phyloP scores from a whole-genome alignment of 2,888 invertebrate genomes.

The Endomychus coccineus region DNA sequence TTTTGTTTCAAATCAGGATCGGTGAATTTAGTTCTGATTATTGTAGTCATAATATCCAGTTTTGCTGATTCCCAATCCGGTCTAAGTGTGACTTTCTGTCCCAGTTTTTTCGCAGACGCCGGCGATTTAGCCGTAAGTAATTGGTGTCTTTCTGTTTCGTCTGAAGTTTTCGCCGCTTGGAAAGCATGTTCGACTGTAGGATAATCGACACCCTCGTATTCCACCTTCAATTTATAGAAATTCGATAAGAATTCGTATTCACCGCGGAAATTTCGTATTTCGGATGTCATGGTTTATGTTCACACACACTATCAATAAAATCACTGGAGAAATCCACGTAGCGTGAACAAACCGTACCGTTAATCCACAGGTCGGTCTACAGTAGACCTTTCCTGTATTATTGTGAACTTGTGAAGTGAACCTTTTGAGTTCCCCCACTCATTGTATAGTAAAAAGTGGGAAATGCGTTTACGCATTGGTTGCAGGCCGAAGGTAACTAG shows the following conservation, averaged over 20 bases:
- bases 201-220: slow-evolving; percentile 10
- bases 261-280: slow-evolving; percentile 8
- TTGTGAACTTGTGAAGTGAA: too few relatives aligned
- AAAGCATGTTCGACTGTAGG: slow-evolving; percentile 15
- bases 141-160: slow-evolving; percentile 2
- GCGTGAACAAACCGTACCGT: too few relatives aligned
- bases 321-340: too few relatives aligned
- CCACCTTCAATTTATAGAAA: slow-evolving; percentile 9
- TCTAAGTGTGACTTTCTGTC: slow-evolving; percentile 8
- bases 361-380: too few relatives aligned
- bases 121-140: slow-evolving; percentile 5
- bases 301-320: too few relatives aligned
- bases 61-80: slow-evolving; percentile 14
- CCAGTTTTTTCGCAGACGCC: slow-evolving; percentile 6
- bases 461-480: too few relatives aligned
- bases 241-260: slow-evolving; percentile 11
- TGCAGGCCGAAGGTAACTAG: too few relatives aligned
- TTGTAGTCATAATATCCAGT: slow-evolving; percentile 8
- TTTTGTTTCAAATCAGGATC: slow-evolving; percentile 3
- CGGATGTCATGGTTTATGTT: too few relatives aligned
- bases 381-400: too few relatives aligned
- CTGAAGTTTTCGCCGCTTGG: slow-evolving; percentile 12
- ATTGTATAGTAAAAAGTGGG: too few relatives aligned
- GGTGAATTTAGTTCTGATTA: slow-evolving; percentile 10
- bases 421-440: too few relatives aligned